A percentile compares a stretch with the other conserved stretches of the same genome.
Conservation (phyloP, 2,113 vertebrate species). For the Bos javanicus region DNA sequence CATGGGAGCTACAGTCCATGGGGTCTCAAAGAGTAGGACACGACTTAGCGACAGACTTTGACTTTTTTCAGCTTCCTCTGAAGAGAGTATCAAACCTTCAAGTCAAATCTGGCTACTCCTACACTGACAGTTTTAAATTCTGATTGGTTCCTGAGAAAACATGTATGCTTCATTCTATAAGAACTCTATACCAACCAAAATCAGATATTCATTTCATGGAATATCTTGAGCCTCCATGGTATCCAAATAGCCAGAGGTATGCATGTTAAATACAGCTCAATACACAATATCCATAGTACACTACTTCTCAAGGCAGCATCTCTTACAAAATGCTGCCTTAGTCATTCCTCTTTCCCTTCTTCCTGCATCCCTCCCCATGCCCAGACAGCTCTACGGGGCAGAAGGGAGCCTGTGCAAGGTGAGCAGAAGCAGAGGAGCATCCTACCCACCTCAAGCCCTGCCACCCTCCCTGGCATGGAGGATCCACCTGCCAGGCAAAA, state of each 20-base stretch:
- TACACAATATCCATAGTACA: rapidly evolving
- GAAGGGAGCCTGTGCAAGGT: rapidly evolving
- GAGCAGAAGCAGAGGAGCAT: rapidly evolving
- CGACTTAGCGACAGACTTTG: not conserved
- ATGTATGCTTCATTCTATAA: rapidly evolving
- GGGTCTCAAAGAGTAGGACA: not conserved
- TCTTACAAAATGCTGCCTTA: rapidly evolving
- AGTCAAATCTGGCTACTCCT: not conserved
- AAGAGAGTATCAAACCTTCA: not conserved
- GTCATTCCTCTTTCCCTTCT: rapidly evolving
- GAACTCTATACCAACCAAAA: rapidly evolving
- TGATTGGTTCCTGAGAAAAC: not conserved
- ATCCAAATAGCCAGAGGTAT: not conserved
- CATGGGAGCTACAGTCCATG: not conserved
- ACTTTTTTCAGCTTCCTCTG: not conserved
- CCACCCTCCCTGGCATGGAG: rapidly evolving
- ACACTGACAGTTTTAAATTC: rapidly evolving
- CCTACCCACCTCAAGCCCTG: not conserved
- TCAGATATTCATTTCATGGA: rapidly evolving
- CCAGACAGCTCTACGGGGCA: not conserved
- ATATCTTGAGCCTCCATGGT: not conserved
- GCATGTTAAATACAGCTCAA: rapidly evolving
- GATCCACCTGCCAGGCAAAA: rapidly evolving
- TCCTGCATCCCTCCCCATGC: rapidly evolving
- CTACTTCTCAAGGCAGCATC: rapidly evolving